Conservation (phyloP, 2,888 invertebrate species). For the Malthinus seriepunctatus region DNA sequence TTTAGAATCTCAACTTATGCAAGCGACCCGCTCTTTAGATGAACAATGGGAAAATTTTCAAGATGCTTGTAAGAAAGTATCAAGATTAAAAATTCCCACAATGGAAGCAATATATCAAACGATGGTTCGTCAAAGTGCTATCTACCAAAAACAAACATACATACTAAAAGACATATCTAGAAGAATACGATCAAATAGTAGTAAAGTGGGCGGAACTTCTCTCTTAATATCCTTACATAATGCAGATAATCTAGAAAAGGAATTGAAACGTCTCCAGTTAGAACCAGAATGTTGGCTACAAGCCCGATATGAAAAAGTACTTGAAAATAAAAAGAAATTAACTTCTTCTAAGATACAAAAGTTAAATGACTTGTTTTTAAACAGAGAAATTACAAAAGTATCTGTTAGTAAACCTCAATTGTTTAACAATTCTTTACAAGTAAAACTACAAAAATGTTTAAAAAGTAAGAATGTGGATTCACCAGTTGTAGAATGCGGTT, state of each 20-base stretch:
- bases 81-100: conserved; percentile 67
- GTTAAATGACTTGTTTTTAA: conserved; percentile 57
- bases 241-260: conserved; percentile 48
- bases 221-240: conserved; percentile 52
- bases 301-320: conserved; percentile 49
- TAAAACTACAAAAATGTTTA: conserved; percentile 29
- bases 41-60: conserved; percentile 74
- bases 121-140: conserved; percentile 73
- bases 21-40: conserved; percentile 73
- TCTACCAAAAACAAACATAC: conserved; percentile 60
- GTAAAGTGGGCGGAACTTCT: conserved; percentile 53
- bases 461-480: neutral
- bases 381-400: conserved; percentile 59
- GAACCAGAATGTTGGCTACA: conserved; percentile 54
- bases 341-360: conserved; percentile 59
- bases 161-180: conserved; percentile 49
- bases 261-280: conserved; percentile 60
- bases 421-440: conserved; percentile 40
- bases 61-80: conserved; percentile 56
- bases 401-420: conserved; percentile 58
- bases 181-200: conserved; percentile 49
- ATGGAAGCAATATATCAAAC: conserved; percentile 80
- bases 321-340: conserved; percentile 49
- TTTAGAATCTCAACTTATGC: conserved; percentile 74
- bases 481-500: conserved; percentile 26